A percentile compares a stretch with the other conserved stretches of the same genome.
These are phyloP conservation scores for Heteractis magnifica DNA, from an alignment of 92 coral and sea anemone species.

Conservation along the genomic window DNA sequence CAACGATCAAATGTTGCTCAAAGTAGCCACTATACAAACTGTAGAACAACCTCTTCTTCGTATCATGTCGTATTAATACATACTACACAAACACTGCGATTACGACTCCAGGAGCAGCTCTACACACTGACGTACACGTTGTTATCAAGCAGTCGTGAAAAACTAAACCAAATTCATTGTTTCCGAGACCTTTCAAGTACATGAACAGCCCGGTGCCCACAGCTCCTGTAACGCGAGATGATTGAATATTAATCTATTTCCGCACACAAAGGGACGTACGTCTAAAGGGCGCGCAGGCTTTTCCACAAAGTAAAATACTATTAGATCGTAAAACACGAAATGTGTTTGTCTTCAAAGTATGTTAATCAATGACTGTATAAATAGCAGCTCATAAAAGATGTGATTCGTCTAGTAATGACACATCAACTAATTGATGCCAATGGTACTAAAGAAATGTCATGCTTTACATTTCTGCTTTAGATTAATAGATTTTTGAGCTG, in stretches of 20 bases:
- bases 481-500: no score
- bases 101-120: not conserved
- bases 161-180: not conserved
- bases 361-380: slow-evolving; percentile 9
- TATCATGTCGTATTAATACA: not conserved
- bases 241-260: slow-evolving; percentile 9
- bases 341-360: slow-evolving; percentile 25
- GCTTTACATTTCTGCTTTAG: no score
- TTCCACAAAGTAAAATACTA: not conserved
- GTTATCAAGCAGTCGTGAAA: not conserved
- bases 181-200: not conserved
- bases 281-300: not conserved
- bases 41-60: not conserved
- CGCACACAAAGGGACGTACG: not conserved
- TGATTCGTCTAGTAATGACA: slow-evolving; percentile 12
- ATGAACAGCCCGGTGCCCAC: not conserved
- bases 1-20: not conserved
- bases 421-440: not conserved
- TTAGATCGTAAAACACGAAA: not conserved
- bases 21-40: not conserved
- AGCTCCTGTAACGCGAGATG: slow-evolving; percentile 14
- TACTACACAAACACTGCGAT: not conserved
- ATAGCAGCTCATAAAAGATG: slow-evolving; percentile 8
- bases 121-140: not conserved
- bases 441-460: no score